Percentiles rank a stretch among this genome's conserved stretches.
Conservation (phyloP, 2,113 vertebrate genomes). For the Cyprinodon brontotheroides region DNA sequence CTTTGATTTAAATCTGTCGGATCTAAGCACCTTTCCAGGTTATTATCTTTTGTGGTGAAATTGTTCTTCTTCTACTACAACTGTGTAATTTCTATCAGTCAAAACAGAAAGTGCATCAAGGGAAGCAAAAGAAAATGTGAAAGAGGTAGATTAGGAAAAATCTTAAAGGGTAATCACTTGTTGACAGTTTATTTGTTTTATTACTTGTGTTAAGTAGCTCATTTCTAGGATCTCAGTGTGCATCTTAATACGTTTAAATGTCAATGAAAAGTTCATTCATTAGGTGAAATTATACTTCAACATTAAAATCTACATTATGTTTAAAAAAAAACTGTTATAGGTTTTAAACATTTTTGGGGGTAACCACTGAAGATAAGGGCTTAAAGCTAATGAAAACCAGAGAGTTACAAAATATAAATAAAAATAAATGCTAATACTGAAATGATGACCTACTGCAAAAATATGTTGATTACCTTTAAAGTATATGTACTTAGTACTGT, state of each 20-base stretch:
- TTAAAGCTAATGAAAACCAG: not conserved
- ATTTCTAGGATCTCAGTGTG: not conserved
- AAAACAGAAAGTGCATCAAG: constrained; percentile 28
- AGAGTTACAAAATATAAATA: not conserved
- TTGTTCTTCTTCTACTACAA: constrained; percentile 36
- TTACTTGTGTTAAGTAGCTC: constrained; percentile 32
- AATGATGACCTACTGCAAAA: too few relatives aligned
- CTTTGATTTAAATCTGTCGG: constrained; percentile 66
- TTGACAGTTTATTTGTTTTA: constrained; percentile 36
- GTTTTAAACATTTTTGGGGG: not conserved
- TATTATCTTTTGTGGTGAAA: constrained; percentile 56
- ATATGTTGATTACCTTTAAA: too few relatives aligned
- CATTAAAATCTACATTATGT: not conserved
- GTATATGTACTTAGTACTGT: too few relatives aligned
- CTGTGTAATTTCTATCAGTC: constrained; percentile 58
- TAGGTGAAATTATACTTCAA: not conserved
- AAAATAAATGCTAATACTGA: not conserved
- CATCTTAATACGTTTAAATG: not conserved
- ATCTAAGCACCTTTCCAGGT: constrained; percentile 57
- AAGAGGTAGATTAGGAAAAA: constrained; percentile 11
- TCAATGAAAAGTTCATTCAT: not conserved
- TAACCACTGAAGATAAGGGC: not conserved
- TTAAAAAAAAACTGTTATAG: not conserved
- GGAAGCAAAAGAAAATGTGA: constrained; percentile 14
- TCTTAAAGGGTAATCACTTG: constrained; percentile 28